Evolutionary conservation across 1,140 invertebrate species (phyloP).

Genomic region (Sitobion miscanthi): DNA sequence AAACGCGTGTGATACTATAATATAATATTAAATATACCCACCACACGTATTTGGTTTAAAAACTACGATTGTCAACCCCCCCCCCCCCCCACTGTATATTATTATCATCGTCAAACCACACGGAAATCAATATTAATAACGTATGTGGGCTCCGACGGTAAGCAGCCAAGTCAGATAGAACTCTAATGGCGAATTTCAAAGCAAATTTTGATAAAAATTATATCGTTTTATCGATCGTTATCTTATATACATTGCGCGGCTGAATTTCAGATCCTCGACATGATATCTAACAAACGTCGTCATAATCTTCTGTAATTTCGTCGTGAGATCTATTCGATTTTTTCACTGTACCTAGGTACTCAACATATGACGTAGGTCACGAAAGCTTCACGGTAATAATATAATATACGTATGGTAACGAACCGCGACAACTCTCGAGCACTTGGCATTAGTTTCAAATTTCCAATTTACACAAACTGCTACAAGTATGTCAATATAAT

Average conservation of each 20-base stretch:
- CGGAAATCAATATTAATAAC: neutral
- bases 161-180: neutral
- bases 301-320: too few species aligned
- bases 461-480: neutral
- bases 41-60: neutral
- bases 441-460: neutral
- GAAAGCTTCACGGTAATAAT: neutral
- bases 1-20: too few species aligned
- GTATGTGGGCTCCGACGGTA: neutral
- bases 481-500: neutral
- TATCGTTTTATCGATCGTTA: too few species aligned
- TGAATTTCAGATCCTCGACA: too few species aligned
- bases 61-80: neutral
- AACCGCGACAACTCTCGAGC: neutral
- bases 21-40: too few species aligned
- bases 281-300: too few species aligned
- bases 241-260: too few species aligned
- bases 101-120: neutral
- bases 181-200: neutral
- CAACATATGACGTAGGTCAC: too few species aligned
- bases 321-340: neutral
- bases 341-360: neutral
- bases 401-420: neutral
- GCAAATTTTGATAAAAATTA: neutral
- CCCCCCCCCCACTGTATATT: too few species aligned